Percentiles rank a stretch among this genome's conserved stretches.
Evolutionary conservation across 2,888 invertebrate genomes (phyloP).

Genomic region (Harpalus rufipes): DNA sequence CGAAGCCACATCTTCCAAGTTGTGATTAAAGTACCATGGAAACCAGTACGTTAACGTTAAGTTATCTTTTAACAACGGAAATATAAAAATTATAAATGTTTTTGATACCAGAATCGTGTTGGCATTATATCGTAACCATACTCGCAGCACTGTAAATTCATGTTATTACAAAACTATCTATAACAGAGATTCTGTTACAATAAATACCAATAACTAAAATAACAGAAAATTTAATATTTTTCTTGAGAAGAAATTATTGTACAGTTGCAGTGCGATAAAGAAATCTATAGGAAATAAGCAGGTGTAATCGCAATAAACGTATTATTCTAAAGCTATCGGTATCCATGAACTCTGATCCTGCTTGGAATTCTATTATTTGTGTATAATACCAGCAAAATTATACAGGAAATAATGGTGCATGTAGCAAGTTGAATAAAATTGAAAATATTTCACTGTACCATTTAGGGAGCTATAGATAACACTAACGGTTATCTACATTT

Average conservation of each 20-base stretch:
- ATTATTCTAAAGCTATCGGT: constrained; percentile 26
- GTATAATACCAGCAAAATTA: constrained; percentile 33
- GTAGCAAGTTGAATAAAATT: constrained; percentile 29
- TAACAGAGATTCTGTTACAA: not conserved
- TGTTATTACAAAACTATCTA: not conserved
- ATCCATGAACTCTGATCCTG: constrained; percentile 11
- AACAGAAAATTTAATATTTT: not conserved
- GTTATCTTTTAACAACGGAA: no score
- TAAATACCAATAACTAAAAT: not conserved
- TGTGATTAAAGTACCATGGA: no score
- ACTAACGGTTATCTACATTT: constrained; percentile 27
- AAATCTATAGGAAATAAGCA: constrained; percentile 10
- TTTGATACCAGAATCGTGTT: no score
- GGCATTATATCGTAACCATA: not conserved
- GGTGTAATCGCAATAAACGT: not conserved
- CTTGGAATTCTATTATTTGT: constrained; percentile 49
- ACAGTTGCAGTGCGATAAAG: constrained; percentile 12
- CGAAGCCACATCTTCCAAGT: no score
- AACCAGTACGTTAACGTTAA: no score
- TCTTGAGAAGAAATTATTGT: not conserved
- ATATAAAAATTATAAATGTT: no score
- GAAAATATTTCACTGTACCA: constrained; percentile 44
- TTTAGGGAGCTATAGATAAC: constrained; percentile 27
- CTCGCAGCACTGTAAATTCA: not conserved
- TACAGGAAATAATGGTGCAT: constrained; percentile 46